Evolutionary conservation across 2,113 vertebrate species (phyloP).

Genomic region (Chelonoidis abingdonii): DNA sequence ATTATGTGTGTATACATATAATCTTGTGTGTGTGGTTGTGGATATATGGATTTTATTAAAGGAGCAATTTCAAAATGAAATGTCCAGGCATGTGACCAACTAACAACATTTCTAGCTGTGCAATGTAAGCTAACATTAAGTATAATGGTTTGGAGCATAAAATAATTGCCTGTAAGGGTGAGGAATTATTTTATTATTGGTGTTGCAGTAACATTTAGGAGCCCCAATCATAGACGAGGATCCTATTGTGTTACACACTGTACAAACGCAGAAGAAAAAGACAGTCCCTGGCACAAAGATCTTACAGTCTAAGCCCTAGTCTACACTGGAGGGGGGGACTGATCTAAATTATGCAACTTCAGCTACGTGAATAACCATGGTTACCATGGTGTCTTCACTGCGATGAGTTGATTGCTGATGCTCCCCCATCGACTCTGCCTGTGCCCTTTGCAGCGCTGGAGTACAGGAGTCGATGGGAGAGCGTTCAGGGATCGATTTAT

Average conservation of each 20-base stretch:
- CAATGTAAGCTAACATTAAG: not conserved
- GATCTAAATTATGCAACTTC: too few relatives aligned
- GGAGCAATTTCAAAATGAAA: not conserved
- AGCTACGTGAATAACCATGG: too few relatives aligned
- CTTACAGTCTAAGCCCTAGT: not conserved
- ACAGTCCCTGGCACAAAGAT: not conserved
- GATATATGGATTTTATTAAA: not conserved
- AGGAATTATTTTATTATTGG: not conserved
- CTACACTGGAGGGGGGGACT: too few relatives aligned
- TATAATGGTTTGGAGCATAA: rapidly evolving
- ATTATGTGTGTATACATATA: too few relatives aligned
- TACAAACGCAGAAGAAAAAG: not conserved
- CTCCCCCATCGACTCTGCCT: too few relatives aligned
- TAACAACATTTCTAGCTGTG: not conserved
- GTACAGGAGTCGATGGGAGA: too few relatives aligned
- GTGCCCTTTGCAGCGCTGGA: too few relatives aligned
- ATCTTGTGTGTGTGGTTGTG: too few relatives aligned
- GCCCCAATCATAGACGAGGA: rapidly evolving
- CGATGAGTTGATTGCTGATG: too few relatives aligned
- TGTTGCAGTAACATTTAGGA: rapidly evolving
- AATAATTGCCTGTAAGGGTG: not conserved
- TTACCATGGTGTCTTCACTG: too few relatives aligned
- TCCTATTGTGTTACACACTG: not conserved
- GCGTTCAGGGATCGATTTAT: too few relatives aligned
- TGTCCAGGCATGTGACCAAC: not conserved